phyloP scores from a whole-genome alignment of 1,140 invertebrate genomes.

The Drosophila santomea region DNA sequence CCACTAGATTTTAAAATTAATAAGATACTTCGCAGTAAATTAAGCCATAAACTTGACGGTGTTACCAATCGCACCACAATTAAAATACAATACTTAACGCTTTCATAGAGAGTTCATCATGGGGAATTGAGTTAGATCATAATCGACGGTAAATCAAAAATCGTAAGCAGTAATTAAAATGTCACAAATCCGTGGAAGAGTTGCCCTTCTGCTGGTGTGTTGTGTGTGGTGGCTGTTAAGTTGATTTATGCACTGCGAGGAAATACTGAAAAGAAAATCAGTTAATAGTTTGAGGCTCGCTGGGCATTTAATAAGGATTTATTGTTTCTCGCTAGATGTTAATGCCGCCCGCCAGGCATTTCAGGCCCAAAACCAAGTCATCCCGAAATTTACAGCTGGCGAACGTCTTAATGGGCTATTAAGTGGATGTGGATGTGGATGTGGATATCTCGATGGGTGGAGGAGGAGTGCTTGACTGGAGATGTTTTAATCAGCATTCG shows the following conservation, averaged over 20 bases:
- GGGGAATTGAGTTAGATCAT: constrained; percentile 29
- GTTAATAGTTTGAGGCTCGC: constrained; percentile 70
- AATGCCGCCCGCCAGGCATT: constrained; percentile 48
- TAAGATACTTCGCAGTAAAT: background rate
- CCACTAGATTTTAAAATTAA: background rate
- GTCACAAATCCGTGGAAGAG: constrained; percentile 56
- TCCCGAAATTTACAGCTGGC: constrained; percentile 67
- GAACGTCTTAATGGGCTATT: constrained; percentile 78
- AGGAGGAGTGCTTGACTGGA: constrained; percentile 10
- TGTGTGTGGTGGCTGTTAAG: constrained; percentile 47
- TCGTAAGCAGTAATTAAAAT: constrained; percentile 76
- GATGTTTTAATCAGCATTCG: constrained; percentile 73
- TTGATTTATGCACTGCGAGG: constrained; percentile 70
- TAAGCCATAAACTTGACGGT: background rate
- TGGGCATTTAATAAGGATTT: constrained; percentile 80
- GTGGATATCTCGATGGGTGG: constrained; percentile 59
- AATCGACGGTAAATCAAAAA: constrained; percentile 67
- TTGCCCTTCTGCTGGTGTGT: constrained; percentile 22
- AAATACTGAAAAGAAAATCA: constrained; percentile 74
- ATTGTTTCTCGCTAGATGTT: constrained; percentile 75
- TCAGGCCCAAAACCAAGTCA: constrained; percentile 2
- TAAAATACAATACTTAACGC: background rate
- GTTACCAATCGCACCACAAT: constrained; percentile 11
- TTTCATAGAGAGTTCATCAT: constrained; percentile 5
- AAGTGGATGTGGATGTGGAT: constrained; percentile 78